Base-by-base conservation (phyloP, 2,888 invertebrate genomes). In the Isoperla grammatica region DNA sequence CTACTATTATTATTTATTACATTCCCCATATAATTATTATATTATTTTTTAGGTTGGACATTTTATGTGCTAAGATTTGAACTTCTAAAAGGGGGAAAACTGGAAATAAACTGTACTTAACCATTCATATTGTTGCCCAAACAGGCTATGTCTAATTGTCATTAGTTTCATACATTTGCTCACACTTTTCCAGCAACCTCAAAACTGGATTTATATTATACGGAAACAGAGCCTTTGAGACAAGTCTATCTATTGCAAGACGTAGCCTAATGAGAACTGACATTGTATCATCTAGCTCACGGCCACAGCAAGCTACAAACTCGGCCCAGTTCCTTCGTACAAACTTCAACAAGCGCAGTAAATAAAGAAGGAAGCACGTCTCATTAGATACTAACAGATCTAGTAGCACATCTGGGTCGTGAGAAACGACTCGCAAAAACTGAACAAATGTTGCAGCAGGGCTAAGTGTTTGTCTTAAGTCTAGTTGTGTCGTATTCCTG, bases 171-270 rank as follows among this genome's bases (percentile, higher is more conserved):
- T 90, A 92, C 67, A 91, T 78, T 71, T 87, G 86, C 71, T 92
- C 92, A 70, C 90, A 91, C 66, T 86, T 86, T 72, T 90, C 90
- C 65, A 94, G 76, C 68, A 93, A 77, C 73, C 88, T 84, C 67
- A 92, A 77, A 60, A 94, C 88, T 43, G 93, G 93, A 68, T 87
- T 89, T 69, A 94, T 93, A 73, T 94, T 93, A 73, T 94, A 94
- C 0, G 93, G 92, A 74, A 92, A 93, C 54, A 92, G 75, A 66
- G 89, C 85, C 69, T 87, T 87, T 0, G 89, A 86, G 6, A 93
- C 92, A 66, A 93, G 76, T 69, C 90, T 81, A 67, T 88, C 88
- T 65, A 94, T 90, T 69, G 91, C 87, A 67, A 88, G 78, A 66
- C 90, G 81, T 60, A 94, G 77, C 57, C 88, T 79, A 69, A 88